These are phyloP conservation scores for Antigone vipio DNA, from an alignment of 2,113 vertebrate genomes.

Conservation along the genomic window DNA sequence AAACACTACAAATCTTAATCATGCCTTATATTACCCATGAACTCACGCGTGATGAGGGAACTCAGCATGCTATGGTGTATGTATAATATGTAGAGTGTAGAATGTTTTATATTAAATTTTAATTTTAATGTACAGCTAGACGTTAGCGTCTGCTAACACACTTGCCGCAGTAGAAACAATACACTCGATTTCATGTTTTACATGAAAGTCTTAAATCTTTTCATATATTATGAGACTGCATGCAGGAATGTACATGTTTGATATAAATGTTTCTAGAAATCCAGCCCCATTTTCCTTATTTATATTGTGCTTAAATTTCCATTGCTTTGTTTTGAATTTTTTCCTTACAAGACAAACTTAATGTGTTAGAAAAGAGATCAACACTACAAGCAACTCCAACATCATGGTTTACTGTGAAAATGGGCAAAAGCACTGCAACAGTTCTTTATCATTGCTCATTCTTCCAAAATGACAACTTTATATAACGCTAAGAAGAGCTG, in stretches of 20 bases:
- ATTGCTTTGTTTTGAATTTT: slow-evolving; percentile 15
- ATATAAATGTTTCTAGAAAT: not conserved
- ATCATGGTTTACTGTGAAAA: slow-evolving; percentile 49
- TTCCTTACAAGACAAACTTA: not conserved
- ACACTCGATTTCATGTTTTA: not conserved
- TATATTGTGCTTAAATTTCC: not conserved
- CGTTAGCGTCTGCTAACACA: not conserved
- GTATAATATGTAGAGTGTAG: not conserved
- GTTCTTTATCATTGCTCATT: slow-evolving; percentile 44
- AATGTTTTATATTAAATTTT: not conserved
- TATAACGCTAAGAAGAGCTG: slow-evolving; percentile 10
- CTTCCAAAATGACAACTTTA: slow-evolving; percentile 60
- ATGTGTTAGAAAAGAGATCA: slow-evolving; percentile 16
- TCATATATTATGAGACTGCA: not conserved
- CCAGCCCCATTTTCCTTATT: not conserved
- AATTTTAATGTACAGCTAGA: not conserved
- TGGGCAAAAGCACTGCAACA: not conserved
- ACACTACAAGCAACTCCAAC: not conserved
- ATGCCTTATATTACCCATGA: not conserved
- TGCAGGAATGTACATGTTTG: not conserved
- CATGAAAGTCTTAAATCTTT: not conserved
- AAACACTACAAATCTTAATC: not conserved
- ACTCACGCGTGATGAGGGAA: not conserved
- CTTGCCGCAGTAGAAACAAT: not conserved
- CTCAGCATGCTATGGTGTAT: not conserved